phyloP scores from a whole-genome alignment of 2,113 vertebrate genomes.

The Elgaria multicarinata region DNA sequence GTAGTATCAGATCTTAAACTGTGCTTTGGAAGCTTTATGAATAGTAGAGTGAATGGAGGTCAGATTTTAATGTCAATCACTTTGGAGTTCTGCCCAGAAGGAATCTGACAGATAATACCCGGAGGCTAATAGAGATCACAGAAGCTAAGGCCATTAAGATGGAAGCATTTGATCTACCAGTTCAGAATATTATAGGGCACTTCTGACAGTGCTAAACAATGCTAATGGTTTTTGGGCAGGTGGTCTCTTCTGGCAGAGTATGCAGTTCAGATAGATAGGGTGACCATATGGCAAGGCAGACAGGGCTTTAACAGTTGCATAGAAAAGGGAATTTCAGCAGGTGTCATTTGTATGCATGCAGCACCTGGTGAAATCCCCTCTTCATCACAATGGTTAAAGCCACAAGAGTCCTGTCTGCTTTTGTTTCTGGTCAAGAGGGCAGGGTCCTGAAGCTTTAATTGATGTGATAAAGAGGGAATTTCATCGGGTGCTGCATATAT shows the following conservation, averaged over 20 bases:
- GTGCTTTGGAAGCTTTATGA: not conserved
- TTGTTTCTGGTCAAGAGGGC: no score
- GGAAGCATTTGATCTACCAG: not conserved
- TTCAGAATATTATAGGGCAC: not conserved
- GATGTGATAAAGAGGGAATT: no score
- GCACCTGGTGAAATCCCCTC: no score
- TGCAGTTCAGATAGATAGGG: not conserved
- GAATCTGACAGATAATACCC: slow-evolving; percentile 16
- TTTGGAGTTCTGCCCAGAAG: slow-evolving; percentile 38
- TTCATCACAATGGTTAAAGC: no score
- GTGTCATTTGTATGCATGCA: no score
- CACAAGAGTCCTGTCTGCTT: no score
- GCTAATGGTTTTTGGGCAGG: not conserved
- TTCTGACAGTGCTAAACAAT: not conserved
- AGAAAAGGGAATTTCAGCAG: no score
- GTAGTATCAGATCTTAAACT: not conserved
- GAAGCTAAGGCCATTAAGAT: not conserved
- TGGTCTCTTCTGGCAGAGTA: accelerated
- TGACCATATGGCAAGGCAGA: no score
- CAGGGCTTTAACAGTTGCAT: no score
- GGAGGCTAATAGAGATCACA: not conserved
- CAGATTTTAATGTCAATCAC: slow-evolving; percentile 23
- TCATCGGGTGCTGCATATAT: no score
- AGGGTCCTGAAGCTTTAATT: no score
- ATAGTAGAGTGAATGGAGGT: slow-evolving; percentile 27